Conservation (phyloP, 2,797 vertebrate genomes). For the Lepilemur septentrionalis region DNA sequence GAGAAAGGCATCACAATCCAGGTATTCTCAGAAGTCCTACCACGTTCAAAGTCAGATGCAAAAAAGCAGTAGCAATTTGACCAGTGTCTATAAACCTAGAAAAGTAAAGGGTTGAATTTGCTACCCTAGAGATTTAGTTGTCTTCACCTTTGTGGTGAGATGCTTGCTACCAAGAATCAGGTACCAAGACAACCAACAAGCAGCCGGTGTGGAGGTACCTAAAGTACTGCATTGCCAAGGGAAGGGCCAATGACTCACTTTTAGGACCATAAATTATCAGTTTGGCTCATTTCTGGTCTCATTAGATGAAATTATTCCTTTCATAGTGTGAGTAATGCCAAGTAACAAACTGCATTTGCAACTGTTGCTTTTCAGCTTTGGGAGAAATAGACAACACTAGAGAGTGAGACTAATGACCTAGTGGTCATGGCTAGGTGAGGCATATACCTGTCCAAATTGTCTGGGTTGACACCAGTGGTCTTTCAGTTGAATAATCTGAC, state of each 20-base stretch:
- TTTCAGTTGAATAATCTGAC: background rate
- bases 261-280: background rate
- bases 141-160: background rate
- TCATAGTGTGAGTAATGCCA: constrained; percentile 12
- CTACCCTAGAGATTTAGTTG: background rate
- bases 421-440: background rate
- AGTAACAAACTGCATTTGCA: constrained; percentile 1
- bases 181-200: background rate
- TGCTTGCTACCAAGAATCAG: constrained; percentile 1
- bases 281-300: background rate
- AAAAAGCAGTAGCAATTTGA: background rate
- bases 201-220: background rate
- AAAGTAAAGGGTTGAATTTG: background rate
- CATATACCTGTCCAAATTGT: background rate
- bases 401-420: background rate
- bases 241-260: background rate
- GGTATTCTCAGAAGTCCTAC: background rate
- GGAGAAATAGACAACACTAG: background rate
- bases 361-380: background rate
- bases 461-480: background rate
- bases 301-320: background rate
- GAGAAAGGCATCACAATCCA: background rate
- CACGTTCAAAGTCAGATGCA: background rate
- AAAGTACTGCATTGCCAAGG: background rate
- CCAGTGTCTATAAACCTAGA: background rate